Evolutionary conservation across 2,797 vertebrate genomes (phyloP), one percentile per base, ranked within the genome.

Genomic region (Microctenopoma lineatum): DNA sequence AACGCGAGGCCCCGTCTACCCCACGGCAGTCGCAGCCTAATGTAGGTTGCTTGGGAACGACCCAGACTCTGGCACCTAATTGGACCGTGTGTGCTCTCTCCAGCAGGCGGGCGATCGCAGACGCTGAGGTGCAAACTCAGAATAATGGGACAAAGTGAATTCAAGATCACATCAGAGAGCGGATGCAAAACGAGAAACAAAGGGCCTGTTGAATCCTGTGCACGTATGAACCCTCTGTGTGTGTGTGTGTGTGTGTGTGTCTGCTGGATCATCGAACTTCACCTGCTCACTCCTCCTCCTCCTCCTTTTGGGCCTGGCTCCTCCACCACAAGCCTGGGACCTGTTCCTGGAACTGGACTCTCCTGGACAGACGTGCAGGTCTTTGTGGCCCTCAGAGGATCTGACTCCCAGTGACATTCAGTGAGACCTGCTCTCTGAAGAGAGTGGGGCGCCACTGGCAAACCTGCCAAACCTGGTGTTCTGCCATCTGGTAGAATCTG

Each of bases 31-130:
- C 39, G 66, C 58, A 57, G 72, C 66, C 73, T 84, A 76, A 89
- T 89, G 85, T 81, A 73, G 85, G 90, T 91, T 92, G 90, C 89
- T 86, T 90, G 87, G 89, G 90, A 89, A 91, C 89, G 82, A 87
- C 84, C 79, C 82, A 79, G 73, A 84, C 84, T 82, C 75, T 75
- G 79, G 75, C 56, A 62, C 70, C 65, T 89, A 84, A 90, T 84
- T 86, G 86, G 80, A 72, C 70, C 25, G 36, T 34, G 68, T 36
- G 1, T 41, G 68, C 39, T 65, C 51, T 18, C 60, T 73, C 64
- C 65, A 61, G 29, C 51, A 52, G 47, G 66, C 73, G 53, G 63
- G 65, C 45, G n/a, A 67, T 65, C n/a, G 64, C 66, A 66, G 46
- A 61, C 45, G 66, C 64, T 72, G 76, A 73, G 77, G 79, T 81